Evolutionary conservation across 1,140 invertebrate species (phyloP).

Genomic region (Calliopsis andreniformis): DNA sequence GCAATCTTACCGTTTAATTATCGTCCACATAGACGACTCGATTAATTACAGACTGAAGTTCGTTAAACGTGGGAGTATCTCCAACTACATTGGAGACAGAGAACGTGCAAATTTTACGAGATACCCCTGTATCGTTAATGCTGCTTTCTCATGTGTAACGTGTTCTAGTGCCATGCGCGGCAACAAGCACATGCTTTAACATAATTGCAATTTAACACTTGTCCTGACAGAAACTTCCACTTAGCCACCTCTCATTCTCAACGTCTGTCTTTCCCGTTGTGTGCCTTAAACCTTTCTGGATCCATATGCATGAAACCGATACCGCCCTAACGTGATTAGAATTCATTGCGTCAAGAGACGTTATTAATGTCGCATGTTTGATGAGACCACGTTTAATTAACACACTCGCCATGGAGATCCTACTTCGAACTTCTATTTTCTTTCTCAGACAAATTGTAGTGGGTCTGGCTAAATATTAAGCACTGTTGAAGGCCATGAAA

Average conservation of each 20-base stretch:
- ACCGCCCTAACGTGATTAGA: constrained; percentile 20
- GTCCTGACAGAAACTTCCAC: constrained; percentile 13
- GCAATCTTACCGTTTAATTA: constrained; percentile 44
- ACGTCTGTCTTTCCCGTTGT: neutral
- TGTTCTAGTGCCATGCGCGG: constrained; percentile 34
- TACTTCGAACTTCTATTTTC: no score
- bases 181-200: constrained; percentile 48
- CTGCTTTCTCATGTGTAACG: constrained; percentile 5
- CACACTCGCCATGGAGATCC: no score
- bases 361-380: neutral
- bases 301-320: constrained; percentile 39
- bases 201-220: constrained; percentile 65
- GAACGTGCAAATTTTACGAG: constrained; percentile 51
- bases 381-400: neutral
- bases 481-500: no score
- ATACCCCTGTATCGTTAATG: constrained; percentile 54
- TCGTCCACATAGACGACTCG: neutral
- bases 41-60: constrained; percentile 44
- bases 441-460: no score
- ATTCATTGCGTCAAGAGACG: neutral
- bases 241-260: constrained; percentile 32
- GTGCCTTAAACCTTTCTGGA: constrained; percentile 14
- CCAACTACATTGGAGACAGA: constrained; percentile 17
- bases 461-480: no score
- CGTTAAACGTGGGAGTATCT: constrained; percentile 3